Conservation (phyloP, 1,140 invertebrate genomes). For the Papilio aristodemus region DNA sequence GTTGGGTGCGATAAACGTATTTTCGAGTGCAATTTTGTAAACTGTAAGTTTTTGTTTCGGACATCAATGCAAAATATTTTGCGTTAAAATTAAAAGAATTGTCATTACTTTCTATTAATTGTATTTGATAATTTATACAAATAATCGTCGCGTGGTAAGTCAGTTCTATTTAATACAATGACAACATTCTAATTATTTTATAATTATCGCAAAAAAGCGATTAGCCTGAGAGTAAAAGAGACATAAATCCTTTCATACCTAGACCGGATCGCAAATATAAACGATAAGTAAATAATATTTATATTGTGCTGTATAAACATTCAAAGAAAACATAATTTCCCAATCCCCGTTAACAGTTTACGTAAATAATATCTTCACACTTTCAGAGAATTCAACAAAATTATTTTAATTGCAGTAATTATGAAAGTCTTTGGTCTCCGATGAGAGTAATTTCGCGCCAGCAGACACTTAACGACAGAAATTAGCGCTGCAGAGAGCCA, state of each 20-base stretch:
- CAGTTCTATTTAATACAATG: too few relatives aligned
- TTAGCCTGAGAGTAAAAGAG: too few relatives aligned
- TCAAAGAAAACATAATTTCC: neutral
- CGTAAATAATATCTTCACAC: constrained; percentile 29
- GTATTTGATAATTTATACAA: too few relatives aligned
- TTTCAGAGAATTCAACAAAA: constrained; percentile 58
- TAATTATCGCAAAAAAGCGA: too few relatives aligned
- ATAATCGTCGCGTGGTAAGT: too few relatives aligned
- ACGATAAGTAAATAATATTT: too few relatives aligned
- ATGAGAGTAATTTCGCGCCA: constrained; percentile 74
- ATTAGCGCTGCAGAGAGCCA: constrained; percentile 10
- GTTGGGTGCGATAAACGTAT: constrained; percentile 11
- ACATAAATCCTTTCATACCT: too few relatives aligned
- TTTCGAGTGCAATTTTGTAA: constrained; percentile 11
- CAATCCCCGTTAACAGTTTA: constrained; percentile 6
- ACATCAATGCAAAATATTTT: neutral
- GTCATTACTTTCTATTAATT: neutral
- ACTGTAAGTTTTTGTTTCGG: neutral
- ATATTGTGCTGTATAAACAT: too few relatives aligned
- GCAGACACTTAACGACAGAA: constrained; percentile 35
- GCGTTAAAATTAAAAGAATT: neutral
- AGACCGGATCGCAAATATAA: too few relatives aligned
- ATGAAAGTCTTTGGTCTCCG: constrained; percentile 72
- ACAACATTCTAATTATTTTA: too few relatives aligned
- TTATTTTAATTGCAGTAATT: constrained; percentile 71